Conservation (phyloP, 2,113 vertebrate genomes). For the Muntiacus muntjak region DNA sequence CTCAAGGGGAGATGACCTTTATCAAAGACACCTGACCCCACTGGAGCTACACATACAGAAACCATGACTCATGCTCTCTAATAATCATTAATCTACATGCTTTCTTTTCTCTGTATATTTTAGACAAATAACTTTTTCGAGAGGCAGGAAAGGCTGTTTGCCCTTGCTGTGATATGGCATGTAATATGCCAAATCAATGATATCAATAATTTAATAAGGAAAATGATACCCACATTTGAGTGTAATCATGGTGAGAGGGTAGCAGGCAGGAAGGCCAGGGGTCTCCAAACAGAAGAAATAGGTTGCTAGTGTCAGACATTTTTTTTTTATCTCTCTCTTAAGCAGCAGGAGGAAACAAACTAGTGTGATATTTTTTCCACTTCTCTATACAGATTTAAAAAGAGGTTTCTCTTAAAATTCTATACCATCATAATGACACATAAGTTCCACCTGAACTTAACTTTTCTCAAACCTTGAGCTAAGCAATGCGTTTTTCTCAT, state of each 20-base stretch:
- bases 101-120: neutral
- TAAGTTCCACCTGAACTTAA: neutral
- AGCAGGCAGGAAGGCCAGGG: neutral
- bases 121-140: neutral
- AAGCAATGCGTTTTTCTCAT: neutral
- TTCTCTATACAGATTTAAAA: neutral
- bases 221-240: neutral
- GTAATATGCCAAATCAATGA: neutral
- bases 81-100: neutral
- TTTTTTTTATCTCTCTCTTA: neutral
- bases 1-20: neutral
- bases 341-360: accelerated
- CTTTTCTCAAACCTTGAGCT: neutral
- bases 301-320: neutral
- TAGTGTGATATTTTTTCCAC: neutral
- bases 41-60: neutral
- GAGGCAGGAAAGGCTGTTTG: neutral
- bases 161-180: neutral
- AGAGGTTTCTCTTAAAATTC: neutral
- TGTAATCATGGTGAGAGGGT: neutral
- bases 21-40: neutral
- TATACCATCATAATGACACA: neutral
- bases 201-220: neutral
- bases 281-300: neutral
- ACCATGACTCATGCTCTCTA: neutral